These are phyloP conservation scores for Drosophila testacea DNA, from an alignment of 2,888 invertebrate species.

Conservation along the genomic window DNA sequence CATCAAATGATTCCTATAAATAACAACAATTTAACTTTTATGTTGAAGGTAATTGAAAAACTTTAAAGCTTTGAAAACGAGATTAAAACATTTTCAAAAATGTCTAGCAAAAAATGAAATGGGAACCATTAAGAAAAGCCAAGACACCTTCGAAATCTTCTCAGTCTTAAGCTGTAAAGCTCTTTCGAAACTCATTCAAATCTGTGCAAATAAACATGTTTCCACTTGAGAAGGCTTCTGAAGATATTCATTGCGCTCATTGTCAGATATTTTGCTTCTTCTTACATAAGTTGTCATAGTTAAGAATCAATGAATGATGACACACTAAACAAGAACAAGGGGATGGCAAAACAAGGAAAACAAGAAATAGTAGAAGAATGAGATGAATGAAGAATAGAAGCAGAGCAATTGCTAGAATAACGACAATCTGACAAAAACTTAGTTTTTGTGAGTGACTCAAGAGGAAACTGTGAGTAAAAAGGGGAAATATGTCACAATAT, in stretches of 20 bases:
- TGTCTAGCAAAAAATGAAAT: too few relatives aligned
- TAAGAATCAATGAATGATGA: constrained; percentile 16
- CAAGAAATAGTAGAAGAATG: not conserved
- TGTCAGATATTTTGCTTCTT: not conserved
- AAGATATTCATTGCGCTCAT: not conserved
- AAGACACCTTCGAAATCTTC: too few relatives aligned
- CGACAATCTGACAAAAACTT: constrained; percentile 38
- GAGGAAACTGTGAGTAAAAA: constrained; percentile 18
- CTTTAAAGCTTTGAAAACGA: too few relatives aligned
- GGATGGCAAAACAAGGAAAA: constrained; percentile 1
- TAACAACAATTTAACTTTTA: too few relatives aligned
- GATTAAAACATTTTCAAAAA: too few relatives aligned
- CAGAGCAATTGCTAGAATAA: constrained; percentile 30
- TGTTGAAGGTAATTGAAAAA: too few relatives aligned
- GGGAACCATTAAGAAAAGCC: too few relatives aligned
- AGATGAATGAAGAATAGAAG: constrained; percentile 3
- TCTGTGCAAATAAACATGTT: not conserved
- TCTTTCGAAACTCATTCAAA: not conserved
- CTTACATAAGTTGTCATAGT: constrained; percentile 12
- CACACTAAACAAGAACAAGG: constrained; percentile 6
- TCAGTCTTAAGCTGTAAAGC: not conserved
- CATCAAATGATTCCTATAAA: too few relatives aligned
- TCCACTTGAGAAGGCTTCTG: constrained; percentile 3
- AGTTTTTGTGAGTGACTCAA: constrained; percentile 12
- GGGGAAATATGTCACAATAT: constrained; percentile 55